These are phyloP conservation scores for Lepidocyrtoides sp. DNA, from an alignment of 2,888 invertebrate genomes.

Conservation along the genomic window DNA sequence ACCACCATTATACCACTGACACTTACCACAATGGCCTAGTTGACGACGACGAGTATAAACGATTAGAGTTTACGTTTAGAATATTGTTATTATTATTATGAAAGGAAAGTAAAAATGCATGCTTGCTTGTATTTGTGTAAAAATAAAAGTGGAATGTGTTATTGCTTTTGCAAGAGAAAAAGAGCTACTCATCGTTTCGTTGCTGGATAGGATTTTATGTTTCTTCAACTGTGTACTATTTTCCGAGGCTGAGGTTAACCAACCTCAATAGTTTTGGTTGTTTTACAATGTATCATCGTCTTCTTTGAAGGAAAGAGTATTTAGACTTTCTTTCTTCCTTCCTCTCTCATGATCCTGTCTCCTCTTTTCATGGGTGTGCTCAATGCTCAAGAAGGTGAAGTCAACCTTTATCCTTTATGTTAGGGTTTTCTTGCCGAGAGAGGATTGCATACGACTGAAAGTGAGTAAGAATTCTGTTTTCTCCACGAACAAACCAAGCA, in stretches of 20 bases:
- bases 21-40: slow-evolving; percentile 8
- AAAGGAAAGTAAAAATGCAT: neutral
- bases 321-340: slow-evolving; percentile 65
- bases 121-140: neutral
- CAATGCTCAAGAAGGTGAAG: slow-evolving; percentile 52
- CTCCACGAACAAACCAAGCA: neutral
- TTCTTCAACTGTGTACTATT: neutral
- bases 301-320: slow-evolving; percentile 45
- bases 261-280: slow-evolving; percentile 59
- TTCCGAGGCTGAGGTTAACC: slow-evolving; percentile 72
- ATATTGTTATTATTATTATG: slow-evolving; percentile 34
- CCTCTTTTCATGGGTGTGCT: slow-evolving; percentile 23
- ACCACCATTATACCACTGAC: no score
- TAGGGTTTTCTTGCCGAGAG: neutral
- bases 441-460: slow-evolving; percentile 14
- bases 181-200: neutral
- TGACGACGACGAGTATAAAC: neutral
- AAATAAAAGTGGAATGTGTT: neutral
- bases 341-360: slow-evolving; percentile 43
- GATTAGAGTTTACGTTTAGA: slow-evolving; percentile 22
- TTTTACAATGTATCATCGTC: slow-evolving; percentile 45
- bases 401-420: slow-evolving; percentile 44
- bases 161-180: neutral
- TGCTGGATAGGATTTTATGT: slow-evolving; percentile 32
- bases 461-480: neutral